Percentiles rank a stretch among this genome's conserved stretches.
These are phyloP conservation scores for Craterocephalus amniculus DNA, from an alignment of 2,797 vertebrate genomes.

Conservation along the genomic window DNA sequence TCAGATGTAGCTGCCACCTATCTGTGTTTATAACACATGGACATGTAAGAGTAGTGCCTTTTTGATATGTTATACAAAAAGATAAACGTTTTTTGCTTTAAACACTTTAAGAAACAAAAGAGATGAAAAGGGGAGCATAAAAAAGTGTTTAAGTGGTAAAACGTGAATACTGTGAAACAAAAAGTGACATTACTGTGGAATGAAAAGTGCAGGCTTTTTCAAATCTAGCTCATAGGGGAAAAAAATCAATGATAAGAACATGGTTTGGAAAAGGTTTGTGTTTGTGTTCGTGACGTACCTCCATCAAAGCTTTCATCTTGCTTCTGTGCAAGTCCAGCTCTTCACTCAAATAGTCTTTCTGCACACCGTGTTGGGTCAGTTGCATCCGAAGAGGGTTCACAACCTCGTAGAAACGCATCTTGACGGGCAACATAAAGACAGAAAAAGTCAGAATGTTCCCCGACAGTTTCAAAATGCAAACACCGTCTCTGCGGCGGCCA, in stretches of 20 bases:
- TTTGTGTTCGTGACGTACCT: slow-evolving; percentile 78
- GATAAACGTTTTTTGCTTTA: neutral
- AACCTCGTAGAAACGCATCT: slow-evolving; percentile 88
- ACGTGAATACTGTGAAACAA: neutral
- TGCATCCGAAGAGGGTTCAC: slow-evolving; percentile 87
- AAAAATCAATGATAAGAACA: neutral
- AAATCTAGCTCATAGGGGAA: neutral
- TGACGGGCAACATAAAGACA: slow-evolving; percentile 5
- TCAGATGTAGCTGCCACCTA: neutral
- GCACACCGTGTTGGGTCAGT: slow-evolving; percentile 84
- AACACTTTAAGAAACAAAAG: neutral
- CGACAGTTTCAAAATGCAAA: neutral
- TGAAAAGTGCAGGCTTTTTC: neutral
- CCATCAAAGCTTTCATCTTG: slow-evolving; percentile 87
- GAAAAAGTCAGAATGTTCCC: neutral
- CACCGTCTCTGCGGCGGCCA: fast-evolving
- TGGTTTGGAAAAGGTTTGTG: neutral
- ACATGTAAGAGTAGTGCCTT: neutral
- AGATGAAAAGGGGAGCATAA: too few species aligned
- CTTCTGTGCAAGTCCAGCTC: slow-evolving; percentile 85
- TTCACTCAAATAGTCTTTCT: slow-evolving; percentile 83
- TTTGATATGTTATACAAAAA: neutral
- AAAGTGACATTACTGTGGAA: too few species aligned
- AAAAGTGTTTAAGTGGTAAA: too few species aligned
- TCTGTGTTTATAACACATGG: neutral